Percentiles rank a stretch among this genome's conserved stretches.
Evolutionary conservation across 2,113 vertebrate species (phyloP).

Genomic region (Phasianus colchicus): DNA sequence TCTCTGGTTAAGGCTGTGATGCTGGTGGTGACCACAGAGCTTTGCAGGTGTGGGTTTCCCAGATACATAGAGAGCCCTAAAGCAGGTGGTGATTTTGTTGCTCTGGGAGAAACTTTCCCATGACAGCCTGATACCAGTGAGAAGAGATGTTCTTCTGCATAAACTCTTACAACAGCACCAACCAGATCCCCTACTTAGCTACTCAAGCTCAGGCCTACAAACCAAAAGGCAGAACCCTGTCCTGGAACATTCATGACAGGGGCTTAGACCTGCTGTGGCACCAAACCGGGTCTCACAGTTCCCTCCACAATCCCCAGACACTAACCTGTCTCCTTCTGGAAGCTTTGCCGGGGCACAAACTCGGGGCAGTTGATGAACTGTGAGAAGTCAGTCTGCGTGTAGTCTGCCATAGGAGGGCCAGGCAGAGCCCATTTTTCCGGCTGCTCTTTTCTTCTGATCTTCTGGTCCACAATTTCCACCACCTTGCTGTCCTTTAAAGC

Average conservation of each 20-base stretch:
- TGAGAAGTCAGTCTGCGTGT: slow-evolving; percentile 92
- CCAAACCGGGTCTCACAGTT: neutral
- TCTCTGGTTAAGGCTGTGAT: neutral
- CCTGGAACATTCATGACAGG: neutral
- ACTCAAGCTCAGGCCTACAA: neutral
- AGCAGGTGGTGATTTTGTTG: neutral
- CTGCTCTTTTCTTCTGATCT: slow-evolving; percentile 93
- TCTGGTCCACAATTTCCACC: slow-evolving; percentile 94
- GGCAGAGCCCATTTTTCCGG: slow-evolving; percentile 96
- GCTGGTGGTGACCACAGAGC: neutral
- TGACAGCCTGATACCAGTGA: neutral
- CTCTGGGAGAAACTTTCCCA: neutral
- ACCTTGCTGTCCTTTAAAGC: slow-evolving; percentile 95
- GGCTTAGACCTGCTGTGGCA: neutral
- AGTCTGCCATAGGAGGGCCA: slow-evolving; percentile 85
- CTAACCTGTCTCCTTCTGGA: slow-evolving; percentile 87
- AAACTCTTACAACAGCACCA: rapidly evolving
- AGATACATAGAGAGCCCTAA: neutral
- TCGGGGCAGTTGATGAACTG: slow-evolving; percentile 97
- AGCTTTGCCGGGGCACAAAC: slow-evolving; percentile 91
- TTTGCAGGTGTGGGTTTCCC: neutral
- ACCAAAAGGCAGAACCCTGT: rapidly evolving
- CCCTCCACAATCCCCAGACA: neutral
- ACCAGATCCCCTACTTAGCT: neutral
- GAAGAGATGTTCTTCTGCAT: neutral